phyloP scores from a whole-genome alignment of 2,113 vertebrate genomes.

The Manacus vitellinus region DNA sequence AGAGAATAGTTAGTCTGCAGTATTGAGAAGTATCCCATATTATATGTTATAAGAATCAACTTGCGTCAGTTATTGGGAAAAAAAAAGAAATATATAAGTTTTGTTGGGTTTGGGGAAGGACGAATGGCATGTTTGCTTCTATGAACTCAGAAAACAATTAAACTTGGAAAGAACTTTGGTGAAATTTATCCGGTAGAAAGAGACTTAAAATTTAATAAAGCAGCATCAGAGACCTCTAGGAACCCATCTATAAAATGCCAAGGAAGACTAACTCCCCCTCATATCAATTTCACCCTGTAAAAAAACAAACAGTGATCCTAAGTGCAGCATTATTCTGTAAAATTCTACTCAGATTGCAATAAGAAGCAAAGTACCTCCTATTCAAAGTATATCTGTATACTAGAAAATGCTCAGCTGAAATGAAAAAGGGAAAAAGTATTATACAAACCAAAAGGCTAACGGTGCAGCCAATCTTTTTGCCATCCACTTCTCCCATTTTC shows the following conservation, averaged over 20 bases:
- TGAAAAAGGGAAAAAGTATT: background rate
- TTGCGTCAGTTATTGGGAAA: background rate
- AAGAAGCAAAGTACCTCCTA: background rate
- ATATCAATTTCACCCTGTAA: background rate
- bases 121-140: background rate
- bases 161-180: background rate
- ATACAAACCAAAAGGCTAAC: constrained; percentile 94
- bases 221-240: background rate
- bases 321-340: background rate
- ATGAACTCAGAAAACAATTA: background rate
- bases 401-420: background rate
- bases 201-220: background rate
- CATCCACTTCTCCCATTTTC: constrained; percentile 97
- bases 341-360: background rate
- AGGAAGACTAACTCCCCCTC: background rate
- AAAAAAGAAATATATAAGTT: background rate
- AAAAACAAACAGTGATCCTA: background rate
- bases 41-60: background rate
- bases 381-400: background rate
- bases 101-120: background rate
- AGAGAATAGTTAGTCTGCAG: background rate
- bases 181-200: background rate
- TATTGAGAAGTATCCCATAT: background rate
- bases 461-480: constrained; percentile 97
- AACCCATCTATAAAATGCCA: background rate